Conservation (phyloP, 2,113 vertebrate species). For the Candoia aspera region DNA sequence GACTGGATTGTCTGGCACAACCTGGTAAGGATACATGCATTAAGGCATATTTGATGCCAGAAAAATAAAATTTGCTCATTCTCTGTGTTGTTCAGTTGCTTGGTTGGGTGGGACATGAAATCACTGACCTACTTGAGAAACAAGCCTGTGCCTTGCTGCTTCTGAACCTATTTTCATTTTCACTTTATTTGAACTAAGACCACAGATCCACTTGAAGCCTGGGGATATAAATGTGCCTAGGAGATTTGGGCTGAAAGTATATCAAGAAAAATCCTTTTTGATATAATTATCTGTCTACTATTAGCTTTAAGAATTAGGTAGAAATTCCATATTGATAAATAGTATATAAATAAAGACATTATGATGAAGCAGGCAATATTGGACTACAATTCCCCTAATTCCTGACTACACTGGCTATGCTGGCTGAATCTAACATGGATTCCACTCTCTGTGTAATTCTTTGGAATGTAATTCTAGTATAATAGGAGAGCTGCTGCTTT, state of each 20-base stretch:
- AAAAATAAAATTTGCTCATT: not conserved
- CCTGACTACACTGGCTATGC: not conserved
- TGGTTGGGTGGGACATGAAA: not conserved
- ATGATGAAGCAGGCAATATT: not conserved
- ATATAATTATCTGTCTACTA: not conserved
- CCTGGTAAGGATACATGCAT: slow-evolving; percentile 77
- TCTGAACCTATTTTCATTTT: not conserved
- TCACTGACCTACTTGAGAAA: not conserved
- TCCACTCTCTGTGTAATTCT: not conserved
- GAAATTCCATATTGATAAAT: not conserved
- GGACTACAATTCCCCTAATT: not conserved
- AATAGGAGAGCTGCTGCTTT: not conserved
- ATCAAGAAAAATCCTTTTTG: not conserved
- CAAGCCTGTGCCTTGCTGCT: not conserved
- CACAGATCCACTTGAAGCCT: not conserved
- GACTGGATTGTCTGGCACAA: slow-evolving; percentile 85
- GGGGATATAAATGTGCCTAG: not conserved
- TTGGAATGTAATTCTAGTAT: not conserved
- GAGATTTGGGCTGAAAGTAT: not conserved
- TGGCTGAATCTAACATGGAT: not conserved
- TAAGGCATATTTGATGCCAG: not conserved
- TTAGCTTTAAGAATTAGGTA: not conserved
- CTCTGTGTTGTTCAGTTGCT: fast-evolving
- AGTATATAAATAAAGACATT: not conserved
- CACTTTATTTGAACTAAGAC: not conserved